These are phyloP conservation scores for Nannospalax galili DNA, from an alignment of 2,113 vertebrate species.

Conservation along the genomic window DNA sequence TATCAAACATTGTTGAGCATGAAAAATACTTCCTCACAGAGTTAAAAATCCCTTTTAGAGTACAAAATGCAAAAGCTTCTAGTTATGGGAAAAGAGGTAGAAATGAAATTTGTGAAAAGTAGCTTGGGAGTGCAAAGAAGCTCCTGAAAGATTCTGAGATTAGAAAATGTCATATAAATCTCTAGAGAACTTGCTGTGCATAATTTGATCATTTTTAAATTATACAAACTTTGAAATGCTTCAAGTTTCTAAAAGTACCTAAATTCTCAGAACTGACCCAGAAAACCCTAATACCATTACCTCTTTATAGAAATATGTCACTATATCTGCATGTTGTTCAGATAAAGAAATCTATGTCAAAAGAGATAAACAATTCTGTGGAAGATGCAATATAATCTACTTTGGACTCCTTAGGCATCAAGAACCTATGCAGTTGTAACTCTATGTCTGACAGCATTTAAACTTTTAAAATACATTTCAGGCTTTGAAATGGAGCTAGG, in stretches of 20 bases:
- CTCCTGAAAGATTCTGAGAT: slow-evolving; percentile 46
- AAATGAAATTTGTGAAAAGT: slow-evolving; percentile 66
- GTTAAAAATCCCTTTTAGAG: slow-evolving; percentile 42
- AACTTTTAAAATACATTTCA: not conserved
- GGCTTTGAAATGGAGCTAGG: not conserved
- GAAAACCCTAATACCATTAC: not conserved
- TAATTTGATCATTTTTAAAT: slow-evolving; percentile 58
- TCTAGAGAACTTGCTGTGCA: slow-evolving; percentile 5
- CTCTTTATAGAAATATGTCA: not conserved
- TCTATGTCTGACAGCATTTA: not conserved
- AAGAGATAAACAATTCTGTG: not conserved
- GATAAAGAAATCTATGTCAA: not conserved
- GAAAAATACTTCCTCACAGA: slow-evolving; percentile 55
- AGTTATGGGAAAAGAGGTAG: slow-evolving; percentile 57
- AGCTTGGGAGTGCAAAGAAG: slow-evolving; percentile 12
- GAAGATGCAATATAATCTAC: not conserved
- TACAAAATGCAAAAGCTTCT: slow-evolving; percentile 64
- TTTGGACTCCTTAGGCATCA: not conserved
- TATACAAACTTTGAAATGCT: not conserved
- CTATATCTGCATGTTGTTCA: not conserved
- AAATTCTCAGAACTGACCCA: not conserved
- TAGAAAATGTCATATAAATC: slow-evolving; percentile 71
- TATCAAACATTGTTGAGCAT: slow-evolving; percentile 68
- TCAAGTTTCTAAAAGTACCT: not conserved
- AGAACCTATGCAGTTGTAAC: not conserved